Evolutionary conservation across 2,113 vertebrate species (phyloP).

Genomic region (Leuciscus idus): DNA sequence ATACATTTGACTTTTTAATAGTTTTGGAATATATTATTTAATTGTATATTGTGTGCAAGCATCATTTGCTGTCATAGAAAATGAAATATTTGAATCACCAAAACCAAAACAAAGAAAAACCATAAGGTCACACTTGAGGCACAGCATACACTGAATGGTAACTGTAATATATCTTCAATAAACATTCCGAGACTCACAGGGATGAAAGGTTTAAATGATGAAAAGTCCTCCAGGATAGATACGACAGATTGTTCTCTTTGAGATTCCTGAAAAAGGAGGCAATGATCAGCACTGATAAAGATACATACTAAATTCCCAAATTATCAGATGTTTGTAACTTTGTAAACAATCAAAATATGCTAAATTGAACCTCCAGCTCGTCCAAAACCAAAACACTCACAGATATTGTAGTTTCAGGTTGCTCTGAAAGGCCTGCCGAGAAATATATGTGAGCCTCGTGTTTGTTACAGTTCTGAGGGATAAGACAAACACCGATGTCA

Average conservation of each 20-base stretch:
- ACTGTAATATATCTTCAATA: background rate
- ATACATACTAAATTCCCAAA: background rate
- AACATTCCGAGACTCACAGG: constrained; percentile 83
- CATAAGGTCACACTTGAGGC: background rate
- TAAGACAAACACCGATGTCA: background rate
- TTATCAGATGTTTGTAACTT: background rate
- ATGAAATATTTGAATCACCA: background rate
- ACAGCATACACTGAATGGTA: background rate
- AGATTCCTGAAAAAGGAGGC: constrained; percentile 83
- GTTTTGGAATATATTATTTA: background rate
- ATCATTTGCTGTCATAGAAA: background rate
- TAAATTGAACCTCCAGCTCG: background rate
- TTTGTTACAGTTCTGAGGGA: constrained; percentile 89
- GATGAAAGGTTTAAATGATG: constrained; percentile 89
- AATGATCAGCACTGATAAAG: constrained; percentile 27
- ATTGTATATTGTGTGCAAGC: background rate
- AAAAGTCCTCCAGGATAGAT: constrained; percentile 92
- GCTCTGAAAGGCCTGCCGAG: constrained; percentile 89
- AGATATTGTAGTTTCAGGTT: constrained; percentile 91
- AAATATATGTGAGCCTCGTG: constrained; percentile 89
- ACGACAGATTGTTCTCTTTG: constrained; percentile 93
- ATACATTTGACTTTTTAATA: background rate
- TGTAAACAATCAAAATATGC: background rate
- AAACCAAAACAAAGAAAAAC: constrained; percentile 15
- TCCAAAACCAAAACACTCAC: constrained; percentile 78